Evolutionary conservation across 2,888 invertebrate species (phyloP), one percentile per base, ranked within the genome.

Genomic region (Dastarcus helophoroides): DNA sequence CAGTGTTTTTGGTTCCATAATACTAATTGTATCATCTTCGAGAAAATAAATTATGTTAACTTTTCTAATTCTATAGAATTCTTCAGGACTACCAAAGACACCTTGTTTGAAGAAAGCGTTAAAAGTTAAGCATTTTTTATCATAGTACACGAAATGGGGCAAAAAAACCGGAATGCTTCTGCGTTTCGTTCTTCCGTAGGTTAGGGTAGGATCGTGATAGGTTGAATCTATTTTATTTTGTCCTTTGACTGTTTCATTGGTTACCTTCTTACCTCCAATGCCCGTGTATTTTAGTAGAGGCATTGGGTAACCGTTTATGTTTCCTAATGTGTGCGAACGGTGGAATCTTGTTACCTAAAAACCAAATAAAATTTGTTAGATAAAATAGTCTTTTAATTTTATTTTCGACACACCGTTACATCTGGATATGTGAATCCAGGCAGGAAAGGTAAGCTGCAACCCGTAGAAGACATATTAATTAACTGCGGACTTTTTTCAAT

Each of bases 11-110:
- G 88, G 88, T 51, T 90, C 90, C 51, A 79, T 75, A 2, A 90
- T 76, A 4, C 76, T 78, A 40, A 89, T 69, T 5, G 79, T 76
- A 55, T 90, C 86, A 50, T 90, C 85, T 46, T 86, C 85, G 31
- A 90, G 65, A 49, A 80, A 83, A 58, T 89, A 91, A 22, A 81
- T 68, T 33, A 91, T 72, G 48, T 85, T 80, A 22, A 89, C 85
- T 26, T 76, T 65, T 10, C 88, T 71, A 21, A 86, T 74, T 23
- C 86, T 66, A 54, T 69, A 83, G 48, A 68, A 67, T 50, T 80
- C 81, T 25, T 71, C 60, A 1, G 78, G 76, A 6, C 79, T 83
- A 48, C 85, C 83, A 29, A 70, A 71, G 0, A 85, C 78, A 0
- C 79, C 71, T 54, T 88, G 82, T 48, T 80, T 82, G 62, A 85